Evolutionary conservation across 2,113 vertebrate genomes (phyloP), one percentile per base, ranked within the genome.

Genomic region (Phalacrocorax aristotelis): DNA sequence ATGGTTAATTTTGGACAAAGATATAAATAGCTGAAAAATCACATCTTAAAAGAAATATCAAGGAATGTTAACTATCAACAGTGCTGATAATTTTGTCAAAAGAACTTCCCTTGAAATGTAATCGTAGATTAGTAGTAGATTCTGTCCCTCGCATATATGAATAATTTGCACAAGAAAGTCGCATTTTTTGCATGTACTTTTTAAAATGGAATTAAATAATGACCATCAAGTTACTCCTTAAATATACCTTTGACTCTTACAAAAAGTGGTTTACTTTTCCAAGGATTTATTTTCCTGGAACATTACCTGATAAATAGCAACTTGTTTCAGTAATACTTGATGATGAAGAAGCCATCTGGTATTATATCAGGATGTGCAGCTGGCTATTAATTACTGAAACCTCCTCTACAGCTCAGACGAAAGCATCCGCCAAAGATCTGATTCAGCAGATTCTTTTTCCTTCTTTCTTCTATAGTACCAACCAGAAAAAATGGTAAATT

Each of bases 331-430:
- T 96, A 96, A 96, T 84, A 78, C 77, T 95, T 96, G 71, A 91
- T 97, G 97, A 96, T 3, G 27, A 90, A 94, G 91, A 62, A 74
- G 81, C 77, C 64, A 81, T 93, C 93, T 98, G 98, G 94, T 95
- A 93, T 95, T 89, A 70, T 93, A 94, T 98, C 95, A 97, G 94
- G 87, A 96, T 93, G 58, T 95, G 95, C 97, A 97, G 96, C 98
- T 97, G 96, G 90, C 95, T 98, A 97, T 98, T 98, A 98, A 98
- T 98, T 97, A 95, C 95, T 97, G 94, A 96, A 96, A 97, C 97
- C 84, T 87, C 89, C 65, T 91, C 65, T 87, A 88, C 76, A 87
- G 76, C 77, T 98, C 87, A 85, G 93, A 93, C 19, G 48, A 95
- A 96, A 93, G 60, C 82, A 91, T 95, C 93, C 38, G 49, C 81